Base-by-base conservation (phyloP, 2,113 vertebrate species). In the Rhinolophus ferrumequinum region DNA sequence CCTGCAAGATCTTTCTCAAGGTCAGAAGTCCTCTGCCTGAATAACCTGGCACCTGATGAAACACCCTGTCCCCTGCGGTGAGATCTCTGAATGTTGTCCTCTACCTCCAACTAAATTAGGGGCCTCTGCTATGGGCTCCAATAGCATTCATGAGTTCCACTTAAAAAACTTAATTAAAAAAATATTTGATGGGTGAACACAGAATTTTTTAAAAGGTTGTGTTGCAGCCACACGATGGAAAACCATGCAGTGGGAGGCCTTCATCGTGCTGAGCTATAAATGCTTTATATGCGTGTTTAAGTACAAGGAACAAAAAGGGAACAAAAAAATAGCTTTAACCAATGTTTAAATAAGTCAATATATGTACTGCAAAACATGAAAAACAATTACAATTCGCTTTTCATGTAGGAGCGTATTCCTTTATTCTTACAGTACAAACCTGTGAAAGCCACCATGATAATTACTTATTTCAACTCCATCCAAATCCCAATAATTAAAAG, bases 401-500 rank as follows among this genome's bases (percentile, higher is more conserved):
- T 73, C n/a, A 19, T 14, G 62, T 80, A 54, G 35, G 26, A 85
- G 60, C 67, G 58, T 47, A 73, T 30, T 58, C 54, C 64, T 66
- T 58, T 19, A 19, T 8, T 21, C 75, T 62, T 2, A 88, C 44
- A 94, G 19, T 4, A n/a, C 18, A 54, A 82, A 82, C 54, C 62
- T 77, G 75, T 50, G 67, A 58, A 85, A 21, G 21, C 28, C 44
- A 64, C 41, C 26, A 26, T n/a, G 10, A 6, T 35, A 66, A 83
- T 79, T 70, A 79, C 60, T 83, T 44, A 90, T 70, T 83, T 94
- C 86, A 92, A 88, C 70, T 94, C 66, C 35, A 76, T 90, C 94
- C 92, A 92, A 93, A 90, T 38, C 76, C 76, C 44, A 50, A 24
- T 56, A 70, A 89, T 93, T 94, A 90, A 95, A 94, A 92, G 62